phyloP scores from a whole-genome alignment of 2,888 invertebrate genomes.

The Aromia moschata region DNA sequence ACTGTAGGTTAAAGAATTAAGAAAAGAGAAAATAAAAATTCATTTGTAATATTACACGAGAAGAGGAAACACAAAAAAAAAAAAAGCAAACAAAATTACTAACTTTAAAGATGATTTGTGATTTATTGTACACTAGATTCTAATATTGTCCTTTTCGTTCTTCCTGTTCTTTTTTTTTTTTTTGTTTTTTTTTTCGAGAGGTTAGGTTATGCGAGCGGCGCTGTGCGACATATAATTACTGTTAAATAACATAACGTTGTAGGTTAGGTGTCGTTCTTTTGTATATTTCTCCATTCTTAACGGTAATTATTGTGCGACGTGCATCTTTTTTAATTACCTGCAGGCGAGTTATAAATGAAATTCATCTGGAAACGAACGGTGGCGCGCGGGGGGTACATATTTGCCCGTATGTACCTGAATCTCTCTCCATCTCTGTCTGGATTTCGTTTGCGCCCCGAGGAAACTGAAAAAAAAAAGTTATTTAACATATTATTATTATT shows the following conservation, averaged over 20 bases:
- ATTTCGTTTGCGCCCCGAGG: slow-evolving; percentile 26
- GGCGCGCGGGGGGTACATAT: slow-evolving; percentile 56
- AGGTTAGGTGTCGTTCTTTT: slow-evolving; percentile 46
- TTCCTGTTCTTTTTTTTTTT: no score
- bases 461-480: not conserved
- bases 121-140: slow-evolving; percentile 35
- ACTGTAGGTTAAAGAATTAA: slow-evolving; percentile 52
- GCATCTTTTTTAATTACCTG: slow-evolving; percentile 36
- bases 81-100: slow-evolving; percentile 37
- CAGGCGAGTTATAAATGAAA: slow-evolving; percentile 39
- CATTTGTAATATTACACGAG: slow-evolving; percentile 41
- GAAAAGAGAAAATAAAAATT: slow-evolving; percentile 29
- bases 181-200: slow-evolving; percentile 15
- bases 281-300: slow-evolving; percentile 44
- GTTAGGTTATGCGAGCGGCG: slow-evolving; percentile 36
- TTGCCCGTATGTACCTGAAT: slow-evolving; percentile 59
- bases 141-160: no score
- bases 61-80: no score
- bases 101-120: slow-evolving; percentile 39
- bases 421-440: slow-evolving; percentile 37
- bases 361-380: slow-evolving; percentile 33
- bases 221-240: slow-evolving; percentile 41
- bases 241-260: slow-evolving; percentile 44
- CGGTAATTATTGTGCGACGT: slow-evolving; percentile 34
- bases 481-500: slow-evolving; percentile 28